These are phyloP conservation scores for Stenoptilia bipunctidactyla DNA, from an alignment of 2,888 invertebrate genomes.

Conservation along the genomic window DNA sequence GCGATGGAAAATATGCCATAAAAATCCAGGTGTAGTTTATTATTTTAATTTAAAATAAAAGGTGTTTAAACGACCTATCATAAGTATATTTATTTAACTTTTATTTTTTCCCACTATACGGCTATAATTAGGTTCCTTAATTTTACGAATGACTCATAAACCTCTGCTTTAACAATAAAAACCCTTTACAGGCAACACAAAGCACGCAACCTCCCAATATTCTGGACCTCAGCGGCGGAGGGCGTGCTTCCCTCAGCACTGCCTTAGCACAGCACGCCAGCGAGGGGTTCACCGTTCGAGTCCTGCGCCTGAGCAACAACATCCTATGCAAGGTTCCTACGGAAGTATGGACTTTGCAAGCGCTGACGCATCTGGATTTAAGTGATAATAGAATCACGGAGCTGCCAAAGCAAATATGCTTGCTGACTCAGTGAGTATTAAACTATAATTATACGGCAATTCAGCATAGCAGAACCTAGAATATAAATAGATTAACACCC, in stretches of 20 bases:
- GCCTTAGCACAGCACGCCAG: conserved; percentile 43
- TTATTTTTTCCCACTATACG: too few relatives aligned
- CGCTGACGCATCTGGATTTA: conserved; percentile 75
- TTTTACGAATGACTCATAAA: too few relatives aligned
- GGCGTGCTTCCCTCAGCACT: conserved; percentile 36
- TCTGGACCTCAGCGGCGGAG: conserved; percentile 51
- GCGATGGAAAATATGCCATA: too few relatives aligned
- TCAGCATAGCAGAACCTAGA: too few relatives aligned
- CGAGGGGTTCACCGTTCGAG: conserved; percentile 46
- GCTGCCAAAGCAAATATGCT: conserved; percentile 75
- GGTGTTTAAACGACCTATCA: too few relatives aligned
- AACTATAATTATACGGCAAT: too few relatives aligned
- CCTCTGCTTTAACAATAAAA: too few relatives aligned
- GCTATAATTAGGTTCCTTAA: too few relatives aligned
- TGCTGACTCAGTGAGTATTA: conserved; percentile 49
- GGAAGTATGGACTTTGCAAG: conserved; percentile 71
- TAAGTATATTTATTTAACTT: too few relatives aligned
- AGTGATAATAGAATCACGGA: conserved; percentile 76
- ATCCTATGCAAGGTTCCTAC: conserved; percentile 71
- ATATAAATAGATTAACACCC: too few relatives aligned
- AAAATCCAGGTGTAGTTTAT: too few relatives aligned
- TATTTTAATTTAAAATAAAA: too few relatives aligned
- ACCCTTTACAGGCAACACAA: conserved; percentile 44
- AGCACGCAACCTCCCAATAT: conserved; percentile 60
- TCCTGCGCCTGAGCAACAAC: conserved; percentile 56